Evolutionary conservation across 2,797 vertebrate genomes (phyloP), one percentile per base, ranked within the genome.

Genomic region (Helostoma temminkii): DNA sequence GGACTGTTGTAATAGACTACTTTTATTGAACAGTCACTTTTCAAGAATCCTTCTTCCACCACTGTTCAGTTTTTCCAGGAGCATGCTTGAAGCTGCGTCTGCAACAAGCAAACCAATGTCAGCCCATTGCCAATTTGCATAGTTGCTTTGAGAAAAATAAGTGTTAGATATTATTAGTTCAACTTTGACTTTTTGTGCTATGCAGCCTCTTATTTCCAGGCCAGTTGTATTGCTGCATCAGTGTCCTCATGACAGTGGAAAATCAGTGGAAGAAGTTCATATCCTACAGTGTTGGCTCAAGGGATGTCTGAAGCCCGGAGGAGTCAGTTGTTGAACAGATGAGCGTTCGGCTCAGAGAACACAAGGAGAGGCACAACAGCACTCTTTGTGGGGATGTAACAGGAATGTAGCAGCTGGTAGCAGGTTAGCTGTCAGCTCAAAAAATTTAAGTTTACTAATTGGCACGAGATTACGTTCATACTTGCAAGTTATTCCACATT

Each of bases 281-380:
- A 66, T 80, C 73, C 74, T 64, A 66, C 66, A 66, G 36, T 69
- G 74, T 50, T 68, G 49, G 61, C 77, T 76, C 78, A 58, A 59
- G 71, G 80, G 76, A 81, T 69, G 21, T 49, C 50, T 78, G 54
- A 73, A 68, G 43, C 80, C 79, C 72, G 66, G 32, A 68, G 80
- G 75, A 84, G 61, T 72, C 68, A 24, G 69, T 81, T 78, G 74
- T 82, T 69, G 53, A 87, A 74, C 72, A 89, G 80, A 83, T 81
- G 77, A 89, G 74, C 68, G 45, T 78, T 78, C 37, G 67, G 71
- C 73, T 67, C 58, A 37, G 47, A 66, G 63, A 76, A 62, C 74
- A 69, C 21, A 56, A 72, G 43, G 53, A 64, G 59, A 72, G 62
- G 50, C 66, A 64, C 63, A 47, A 22, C 55, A 50, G 71, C 65